These are phyloP conservation scores for Triplophysa yarkandensis DNA, from an alignment of 2,797 vertebrate species.

Conservation along the genomic window DNA sequence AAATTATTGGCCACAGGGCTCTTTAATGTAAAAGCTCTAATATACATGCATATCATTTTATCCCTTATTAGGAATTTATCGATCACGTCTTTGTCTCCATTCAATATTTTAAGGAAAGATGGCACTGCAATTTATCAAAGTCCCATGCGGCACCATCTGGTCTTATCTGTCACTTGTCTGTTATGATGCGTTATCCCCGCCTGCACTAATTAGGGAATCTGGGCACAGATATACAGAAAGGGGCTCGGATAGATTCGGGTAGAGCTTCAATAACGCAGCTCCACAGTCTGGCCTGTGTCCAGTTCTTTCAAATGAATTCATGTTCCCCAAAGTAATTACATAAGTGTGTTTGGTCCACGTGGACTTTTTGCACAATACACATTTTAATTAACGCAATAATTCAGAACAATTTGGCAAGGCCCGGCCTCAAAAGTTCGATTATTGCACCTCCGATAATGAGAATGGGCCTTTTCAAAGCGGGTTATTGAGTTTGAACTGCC, in stretches of 20 bases:
- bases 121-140: constrained; percentile 44
- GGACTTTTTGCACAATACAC: constrained; percentile 47
- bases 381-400: constrained; percentile 64
- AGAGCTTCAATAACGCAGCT: constrained; percentile 71
- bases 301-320: constrained; percentile 72
- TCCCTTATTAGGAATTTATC: constrained; percentile 1
- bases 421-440: constrained; percentile 11
- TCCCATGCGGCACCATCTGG: constrained; percentile 48
- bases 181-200: constrained; percentile 42
- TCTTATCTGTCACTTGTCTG: constrained; percentile 47
- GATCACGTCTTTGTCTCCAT: constrained; percentile 5
- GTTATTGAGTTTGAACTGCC: constrained; percentile 9
- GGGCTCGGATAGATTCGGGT: constrained; percentile 66
- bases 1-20: too few species aligned
- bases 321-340: constrained; percentile 67
- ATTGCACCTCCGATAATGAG: constrained; percentile 33
- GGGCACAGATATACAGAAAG: constrained; percentile 72
- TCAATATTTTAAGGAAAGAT: constrained; percentile 39
- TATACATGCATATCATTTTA: not conserved
- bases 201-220: constrained; percentile 75
- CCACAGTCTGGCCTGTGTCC: constrained; percentile 70
- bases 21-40: not conserved
- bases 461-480: constrained; percentile 17
- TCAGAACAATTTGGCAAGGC: constrained; percentile 61
- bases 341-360: constrained; percentile 63